Percentiles rank a stretch among this genome's conserved stretches.
phyloP scores from a whole-genome alignment of 2,797 vertebrate species.

The Cyclopterus lumpus region DNA sequence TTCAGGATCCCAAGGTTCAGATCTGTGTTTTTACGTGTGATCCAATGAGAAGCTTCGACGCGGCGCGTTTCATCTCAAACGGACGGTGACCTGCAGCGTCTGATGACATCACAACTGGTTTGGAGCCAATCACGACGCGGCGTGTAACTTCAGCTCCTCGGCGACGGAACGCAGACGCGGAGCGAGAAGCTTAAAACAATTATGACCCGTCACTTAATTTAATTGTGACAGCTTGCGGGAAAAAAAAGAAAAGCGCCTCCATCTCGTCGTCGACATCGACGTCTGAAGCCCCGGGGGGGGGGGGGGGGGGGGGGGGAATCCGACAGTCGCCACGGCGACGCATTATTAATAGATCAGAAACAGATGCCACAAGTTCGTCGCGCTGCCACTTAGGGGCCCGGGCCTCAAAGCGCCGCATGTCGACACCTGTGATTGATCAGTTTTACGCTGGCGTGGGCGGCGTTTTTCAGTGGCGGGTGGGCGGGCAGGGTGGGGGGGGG shows the following conservation, averaged over 20 bases:
- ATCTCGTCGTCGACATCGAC: constrained; percentile 50
- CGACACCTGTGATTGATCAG: constrained; percentile 80
- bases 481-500: too few relatives aligned
- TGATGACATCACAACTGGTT: not conserved
- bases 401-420: constrained; percentile 49
- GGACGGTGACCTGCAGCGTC: not conserved
- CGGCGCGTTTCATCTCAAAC: too few relatives aligned
- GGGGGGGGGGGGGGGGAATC: too few relatives aligned
- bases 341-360: constrained; percentile 76
- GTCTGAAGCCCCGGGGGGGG: constrained; percentile 25
- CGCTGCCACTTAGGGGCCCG: constrained; percentile 51
- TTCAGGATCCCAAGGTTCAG: not conserved
- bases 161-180: too few relatives aligned
- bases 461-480: too few relatives aligned
- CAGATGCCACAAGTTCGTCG: constrained; percentile 74
- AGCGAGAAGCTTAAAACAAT: constrained; percentile 38
- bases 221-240: constrained; percentile 48
- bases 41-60: too few relatives aligned
- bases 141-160: too few relatives aligned
- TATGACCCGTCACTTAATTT: constrained; percentile 49
- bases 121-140: not conserved
- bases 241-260: constrained; percentile 38
- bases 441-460: constrained; percentile 52
- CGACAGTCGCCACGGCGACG: constrained; percentile 68
- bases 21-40: too few relatives aligned